Evolutionary conservation across 2,113 vertebrate species (phyloP).

Genomic region (Anoplopoma fimbria): DNA sequence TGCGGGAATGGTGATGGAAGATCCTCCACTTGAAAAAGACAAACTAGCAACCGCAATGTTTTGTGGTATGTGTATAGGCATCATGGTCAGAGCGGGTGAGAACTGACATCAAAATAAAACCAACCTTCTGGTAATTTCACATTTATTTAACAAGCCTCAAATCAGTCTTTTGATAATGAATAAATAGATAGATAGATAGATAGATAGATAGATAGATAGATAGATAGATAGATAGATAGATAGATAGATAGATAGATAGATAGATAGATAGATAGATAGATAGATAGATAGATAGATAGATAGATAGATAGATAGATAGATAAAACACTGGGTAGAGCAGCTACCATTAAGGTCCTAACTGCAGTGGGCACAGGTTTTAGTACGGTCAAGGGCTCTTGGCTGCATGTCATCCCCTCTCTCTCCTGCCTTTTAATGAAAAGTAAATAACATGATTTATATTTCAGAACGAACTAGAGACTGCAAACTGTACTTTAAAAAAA

Average conservation of each 20-base stretch:
- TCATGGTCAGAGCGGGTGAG: background rate
- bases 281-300: no score
- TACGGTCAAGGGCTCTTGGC: background rate
- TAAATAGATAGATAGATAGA: no score
- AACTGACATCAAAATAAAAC: background rate
- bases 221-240: no score
- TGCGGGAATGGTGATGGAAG: background rate
- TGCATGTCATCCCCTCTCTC: background rate
- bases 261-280: no score
- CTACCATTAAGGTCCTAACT: background rate
- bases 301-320: no score
- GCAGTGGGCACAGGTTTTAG: background rate
- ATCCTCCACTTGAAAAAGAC: background rate
- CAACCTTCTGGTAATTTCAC: background rate
- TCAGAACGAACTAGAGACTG: no score
- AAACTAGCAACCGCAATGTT: background rate
- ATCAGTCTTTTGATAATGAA: background rate
- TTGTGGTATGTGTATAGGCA: background rate
- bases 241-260: no score
- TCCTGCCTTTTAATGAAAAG: no score
- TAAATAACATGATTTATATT: no score
- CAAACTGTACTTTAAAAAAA: no score
- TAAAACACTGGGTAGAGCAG: background rate
- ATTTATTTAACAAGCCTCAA: background rate
- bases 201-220: no score